Base-by-base conservation (phyloP, 2,797 vertebrate species). In the Tapirus indicus region DNA sequence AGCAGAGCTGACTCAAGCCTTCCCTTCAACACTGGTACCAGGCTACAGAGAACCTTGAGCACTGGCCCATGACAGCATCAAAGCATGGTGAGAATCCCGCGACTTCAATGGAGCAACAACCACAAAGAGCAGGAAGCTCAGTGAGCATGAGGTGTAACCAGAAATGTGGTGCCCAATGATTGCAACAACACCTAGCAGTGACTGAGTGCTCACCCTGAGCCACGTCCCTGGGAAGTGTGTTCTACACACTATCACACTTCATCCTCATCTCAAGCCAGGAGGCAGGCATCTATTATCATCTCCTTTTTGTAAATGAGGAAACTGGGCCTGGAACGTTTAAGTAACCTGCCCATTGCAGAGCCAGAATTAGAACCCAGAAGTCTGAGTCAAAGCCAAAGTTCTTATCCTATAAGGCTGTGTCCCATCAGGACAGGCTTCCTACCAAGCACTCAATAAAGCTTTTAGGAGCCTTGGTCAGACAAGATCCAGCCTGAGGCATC, bases 61-160 rank as follows among this genome's bases (percentile, higher is more conserved):
- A 0, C 25, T 6, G 16, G 54, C 58, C n/a, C 1, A 3, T 0
- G 1, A 20, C 23, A 11, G 5, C 29, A 13, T 56, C 62, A 23
- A 35, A 44, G 49, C 72, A 29, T 11, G 12, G 58, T 1, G 68
- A 68, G 54, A 38, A 25, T 47, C 56, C 52, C 35, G 23, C 66
- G 49, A 29, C 44, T 23, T 52, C 18, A 64, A 1, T 3, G 32
- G 27, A 35, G 20, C 47, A 11, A 32, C 7, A 5, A 32, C 29
- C 64, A 49, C 35, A 14, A 13, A 47, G 16, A n/a, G 64, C 27
- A 35, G 16, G 7, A 77, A 41, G 29, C 32, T 52, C 18, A 1
- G 1, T 1, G 1, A 12, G 27, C 0, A 2, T 4, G 54, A 14
- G 14, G 47, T 0, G 8, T 9, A 8, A 35, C 5, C 47, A 58